phyloP scores from a whole-genome alignment of 1,140 invertebrate species.

The Musca domestica region DNA sequence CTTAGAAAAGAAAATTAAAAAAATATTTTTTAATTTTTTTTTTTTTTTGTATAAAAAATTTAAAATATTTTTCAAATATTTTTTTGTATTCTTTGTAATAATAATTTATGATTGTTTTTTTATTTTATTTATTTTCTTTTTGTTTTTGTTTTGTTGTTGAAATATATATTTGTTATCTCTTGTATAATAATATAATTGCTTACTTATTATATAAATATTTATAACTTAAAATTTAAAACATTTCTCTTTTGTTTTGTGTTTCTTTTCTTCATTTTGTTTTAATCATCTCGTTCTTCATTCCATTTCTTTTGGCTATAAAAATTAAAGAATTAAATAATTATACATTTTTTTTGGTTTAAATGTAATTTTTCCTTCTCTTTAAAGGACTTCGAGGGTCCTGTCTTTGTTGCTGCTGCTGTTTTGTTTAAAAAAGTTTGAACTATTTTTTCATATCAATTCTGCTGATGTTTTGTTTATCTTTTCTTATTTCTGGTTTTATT shows the following conservation, averaged over 20 bases:
- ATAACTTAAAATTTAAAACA: slow-evolving; percentile 15
- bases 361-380: slow-evolving; percentile 36
- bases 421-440: slow-evolving; percentile 18
- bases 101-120: too few species aligned
- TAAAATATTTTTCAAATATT: neutral
- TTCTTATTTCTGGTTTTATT: neutral
- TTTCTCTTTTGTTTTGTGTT: neutral
- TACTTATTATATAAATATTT: slow-evolving; percentile 10
- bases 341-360: slow-evolving; percentile 12
- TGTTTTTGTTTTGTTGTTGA: too few species aligned
- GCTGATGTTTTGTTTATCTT: neutral
- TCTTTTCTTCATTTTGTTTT: neutral
- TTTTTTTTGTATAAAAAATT: neutral
- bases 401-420: neutral
- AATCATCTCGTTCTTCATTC: neutral
- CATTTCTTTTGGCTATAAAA: slow-evolving; percentile 18
- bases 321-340: slow-evolving; percentile 19
- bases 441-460: slow-evolving; percentile 23
- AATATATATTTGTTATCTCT: neutral
- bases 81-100: neutral
- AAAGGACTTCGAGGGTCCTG: neutral
- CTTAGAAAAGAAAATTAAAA: neutral
- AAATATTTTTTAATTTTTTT: neutral
- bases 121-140: too few species aligned
- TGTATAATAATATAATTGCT: slow-evolving; percentile 7